Evolutionary conservation across 2,888 invertebrate genomes (phyloP).

Genomic region (Agrilus cyanescens): DNA sequence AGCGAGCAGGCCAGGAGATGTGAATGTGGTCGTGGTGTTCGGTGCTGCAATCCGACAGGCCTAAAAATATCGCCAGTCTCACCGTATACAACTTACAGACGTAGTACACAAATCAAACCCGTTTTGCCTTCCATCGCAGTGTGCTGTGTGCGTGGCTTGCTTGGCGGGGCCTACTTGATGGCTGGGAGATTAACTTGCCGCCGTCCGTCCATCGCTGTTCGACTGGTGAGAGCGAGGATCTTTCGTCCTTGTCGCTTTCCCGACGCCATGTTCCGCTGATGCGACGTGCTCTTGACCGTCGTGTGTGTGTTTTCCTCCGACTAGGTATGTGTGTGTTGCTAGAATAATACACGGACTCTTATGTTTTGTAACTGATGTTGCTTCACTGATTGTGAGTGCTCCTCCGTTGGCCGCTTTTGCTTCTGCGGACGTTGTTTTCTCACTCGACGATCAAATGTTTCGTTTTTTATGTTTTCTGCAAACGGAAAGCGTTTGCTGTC

Average conservation of each 20-base stretch:
- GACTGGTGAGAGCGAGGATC: conserved; percentile 6
- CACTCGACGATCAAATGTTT: too few species aligned
- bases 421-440: too few species aligned
- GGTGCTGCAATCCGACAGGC: too few species aligned
- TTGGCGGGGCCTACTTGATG: conserved; percentile 18
- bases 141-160: conserved; percentile 21
- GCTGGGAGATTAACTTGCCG: conserved; percentile 15
- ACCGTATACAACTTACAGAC: too few species aligned
- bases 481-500: too few species aligned
- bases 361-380: too few species aligned
- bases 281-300: conserved; percentile 15
- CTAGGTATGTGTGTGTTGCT: not conserved
- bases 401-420: too few species aligned
- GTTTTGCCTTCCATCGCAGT: conserved; percentile 27
- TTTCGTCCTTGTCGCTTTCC: conserved; percentile 13
- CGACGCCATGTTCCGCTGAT: conserved; percentile 23
- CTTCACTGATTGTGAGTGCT: too few species aligned
- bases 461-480: too few species aligned
- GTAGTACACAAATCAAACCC: conserved; percentile 21
- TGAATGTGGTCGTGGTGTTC: too few species aligned
- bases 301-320: too few species aligned
- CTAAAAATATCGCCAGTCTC: too few species aligned
- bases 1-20: not conserved
- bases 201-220: conserved; percentile 15
- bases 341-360: not conserved